Conservation (phyloP, 2,797 vertebrate species). For the Cuculus canorus region DNA sequence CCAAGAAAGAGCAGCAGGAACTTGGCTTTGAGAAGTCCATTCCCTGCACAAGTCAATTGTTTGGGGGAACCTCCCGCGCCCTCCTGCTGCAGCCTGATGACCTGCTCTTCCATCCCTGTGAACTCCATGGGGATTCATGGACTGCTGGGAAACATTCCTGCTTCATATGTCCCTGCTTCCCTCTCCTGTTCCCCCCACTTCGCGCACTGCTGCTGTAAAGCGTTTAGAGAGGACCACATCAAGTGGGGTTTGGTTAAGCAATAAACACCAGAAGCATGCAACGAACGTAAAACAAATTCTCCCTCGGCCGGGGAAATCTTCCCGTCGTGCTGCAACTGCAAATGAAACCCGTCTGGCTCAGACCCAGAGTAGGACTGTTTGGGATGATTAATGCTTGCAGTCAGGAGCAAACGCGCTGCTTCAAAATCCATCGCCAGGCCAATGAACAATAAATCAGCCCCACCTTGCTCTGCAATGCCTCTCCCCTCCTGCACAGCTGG, state of each 20-base stretch:
- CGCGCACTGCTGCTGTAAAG: background rate
- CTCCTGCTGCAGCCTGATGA: background rate
- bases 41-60: background rate
- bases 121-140: background rate
- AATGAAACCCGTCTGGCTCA: conserved; percentile 31
- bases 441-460: conserved; percentile 66
- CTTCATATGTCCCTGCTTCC: background rate
- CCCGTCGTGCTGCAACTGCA: conserved; percentile 52
- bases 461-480: conserved; percentile 54
- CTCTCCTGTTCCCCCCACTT: background rate
- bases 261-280: conserved; percentile 43
- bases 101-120: background rate
- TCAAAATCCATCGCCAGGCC: conserved; percentile 17
- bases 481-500: background rate
- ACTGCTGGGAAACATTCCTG: background rate
- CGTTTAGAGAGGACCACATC: conserved; percentile 17
- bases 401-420: conserved; percentile 45
- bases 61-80: background rate
- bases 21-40: background rate
- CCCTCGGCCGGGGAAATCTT: conserved; percentile 13
- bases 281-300: conserved; percentile 33
- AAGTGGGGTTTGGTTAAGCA: conserved; percentile 50
- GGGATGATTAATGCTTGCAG: conserved; percentile 68
- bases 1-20: background rate
- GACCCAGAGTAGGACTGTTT: conserved; percentile 16